phyloP scores from a whole-genome alignment of 1,140 invertebrate species.

The Contarinia nasturtii region DNA sequence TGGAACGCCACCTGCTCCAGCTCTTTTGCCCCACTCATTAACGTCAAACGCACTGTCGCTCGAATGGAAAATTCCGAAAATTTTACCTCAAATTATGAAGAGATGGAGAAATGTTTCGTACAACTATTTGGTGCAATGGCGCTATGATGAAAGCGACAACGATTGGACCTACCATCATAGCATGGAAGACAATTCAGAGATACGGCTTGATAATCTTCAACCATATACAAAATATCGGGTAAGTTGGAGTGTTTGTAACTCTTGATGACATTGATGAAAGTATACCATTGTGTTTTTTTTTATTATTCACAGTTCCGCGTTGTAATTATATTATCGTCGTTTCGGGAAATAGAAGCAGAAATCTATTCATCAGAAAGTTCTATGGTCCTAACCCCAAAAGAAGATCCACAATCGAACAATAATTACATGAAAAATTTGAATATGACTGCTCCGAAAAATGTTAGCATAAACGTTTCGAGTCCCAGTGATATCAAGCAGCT shows the following conservation, averaged over 20 bases:
- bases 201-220: conserved; percentile 49
- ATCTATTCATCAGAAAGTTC: too few relatives aligned
- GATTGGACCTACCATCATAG: conserved; percentile 58
- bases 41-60: conserved; percentile 19
- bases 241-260: conserved; percentile 20
- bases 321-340: conserved; percentile 42
- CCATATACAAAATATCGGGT: conserved; percentile 82
- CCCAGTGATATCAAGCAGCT: too few relatives aligned
- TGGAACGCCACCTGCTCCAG: conserved; percentile 31
- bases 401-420: too few relatives aligned
- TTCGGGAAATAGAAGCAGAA: conserved; percentile 44
- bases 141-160: conserved; percentile 45
- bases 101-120: conserved; percentile 25
- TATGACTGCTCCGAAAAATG: too few relatives aligned
- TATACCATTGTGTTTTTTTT: conserved; percentile 6
- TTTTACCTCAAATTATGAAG: conserved; percentile 19
- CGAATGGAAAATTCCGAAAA: conserved; percentile 42
- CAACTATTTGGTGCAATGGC: conserved; percentile 49
- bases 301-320: conserved; percentile 78
- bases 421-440: too few relatives aligned
- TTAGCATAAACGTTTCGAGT: too few relatives aligned
- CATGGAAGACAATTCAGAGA: conserved; percentile 28
- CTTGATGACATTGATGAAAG: too few relatives aligned
- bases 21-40: conserved; percentile 3
- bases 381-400: too few relatives aligned